These are phyloP conservation scores for Syndactyla subalaris DNA, from an alignment of 2,797 vertebrate species.

Conservation along the genomic window DNA sequence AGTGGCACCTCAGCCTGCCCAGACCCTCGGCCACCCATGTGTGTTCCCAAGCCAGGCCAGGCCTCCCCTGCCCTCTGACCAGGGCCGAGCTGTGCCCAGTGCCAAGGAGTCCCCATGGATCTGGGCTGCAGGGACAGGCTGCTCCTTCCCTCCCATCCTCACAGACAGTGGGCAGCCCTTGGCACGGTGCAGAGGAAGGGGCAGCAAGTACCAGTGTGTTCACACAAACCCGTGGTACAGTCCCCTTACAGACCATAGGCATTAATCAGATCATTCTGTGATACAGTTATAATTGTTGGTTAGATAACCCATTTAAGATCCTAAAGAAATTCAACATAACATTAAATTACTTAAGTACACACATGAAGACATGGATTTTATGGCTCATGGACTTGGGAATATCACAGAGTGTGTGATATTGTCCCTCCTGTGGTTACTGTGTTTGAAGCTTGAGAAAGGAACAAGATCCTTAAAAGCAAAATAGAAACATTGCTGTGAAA, in stretches of 20 bases:
- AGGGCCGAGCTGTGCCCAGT: too few relatives aligned
- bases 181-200: too few relatives aligned
- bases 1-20: background rate
- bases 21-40: background rate
- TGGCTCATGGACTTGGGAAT: background rate
- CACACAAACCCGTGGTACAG: background rate
- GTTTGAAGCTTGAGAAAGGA: background rate
- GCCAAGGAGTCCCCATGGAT: too few relatives aligned
- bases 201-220: too few relatives aligned
- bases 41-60: too few relatives aligned
- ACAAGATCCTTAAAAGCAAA: background rate
- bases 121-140: too few relatives aligned
- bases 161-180: background rate
- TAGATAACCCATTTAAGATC: background rate
- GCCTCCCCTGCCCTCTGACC: too few relatives aligned
- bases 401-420: background rate
- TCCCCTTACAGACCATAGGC: background rate
- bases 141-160: background rate
- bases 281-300: background rate
- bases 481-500: background rate
- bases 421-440: background rate
- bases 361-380: fast-evolving
- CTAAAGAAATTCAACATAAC: background rate
- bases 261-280: fast-evolving
- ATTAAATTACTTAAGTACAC: background rate